Conservation (phyloP, 2,888 invertebrate species). For the Augiades crinisus region DNA sequence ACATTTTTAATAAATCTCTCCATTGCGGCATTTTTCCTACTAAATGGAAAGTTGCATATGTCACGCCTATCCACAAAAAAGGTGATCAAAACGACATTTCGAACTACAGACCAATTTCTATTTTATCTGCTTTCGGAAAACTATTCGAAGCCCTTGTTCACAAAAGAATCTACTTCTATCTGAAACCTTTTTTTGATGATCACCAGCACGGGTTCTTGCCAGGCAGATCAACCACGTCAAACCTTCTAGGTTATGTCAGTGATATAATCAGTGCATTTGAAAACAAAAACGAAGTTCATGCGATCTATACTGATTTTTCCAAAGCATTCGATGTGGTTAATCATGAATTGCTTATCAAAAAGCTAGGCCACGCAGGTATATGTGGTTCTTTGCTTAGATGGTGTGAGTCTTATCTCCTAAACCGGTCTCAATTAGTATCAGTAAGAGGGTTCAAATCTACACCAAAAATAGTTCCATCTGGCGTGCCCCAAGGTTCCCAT, state of each 20-base stretch:
- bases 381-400: constrained; percentile 28
- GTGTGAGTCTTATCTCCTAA: constrained; percentile 18
- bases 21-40: constrained; percentile 19
- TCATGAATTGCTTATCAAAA: constrained; percentile 17
- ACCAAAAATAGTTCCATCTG: constrained; percentile 11
- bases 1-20: constrained; percentile 24
- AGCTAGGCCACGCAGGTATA: constrained; percentile 23
- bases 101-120: constrained; percentile 29
- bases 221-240: constrained; percentile 27
- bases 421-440: constrained; percentile 19
- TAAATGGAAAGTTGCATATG: constrained; percentile 23
- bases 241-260: constrained; percentile 26
- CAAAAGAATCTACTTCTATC: constrained; percentile 8
- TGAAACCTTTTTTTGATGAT: constrained; percentile 1
- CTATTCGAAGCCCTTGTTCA: constrained; percentile 25
- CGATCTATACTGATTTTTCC: constrained; percentile 30
- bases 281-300: constrained; percentile 20
- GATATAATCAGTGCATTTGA: constrained; percentile 19
- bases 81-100: constrained; percentile 10
- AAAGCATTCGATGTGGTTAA: constrained; percentile 31
- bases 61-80: constrained; percentile 27
- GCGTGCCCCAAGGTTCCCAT: constrained; percentile 29
- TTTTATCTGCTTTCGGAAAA: constrained; percentile 22
- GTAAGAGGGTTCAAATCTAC: constrained; percentile 18
- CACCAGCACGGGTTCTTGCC: constrained; percentile 1